Percentiles rank a stretch among this genome's conserved stretches.
Conservation (phyloP, 2,113 vertebrate genomes). For the Oryzias woworae region DNA sequence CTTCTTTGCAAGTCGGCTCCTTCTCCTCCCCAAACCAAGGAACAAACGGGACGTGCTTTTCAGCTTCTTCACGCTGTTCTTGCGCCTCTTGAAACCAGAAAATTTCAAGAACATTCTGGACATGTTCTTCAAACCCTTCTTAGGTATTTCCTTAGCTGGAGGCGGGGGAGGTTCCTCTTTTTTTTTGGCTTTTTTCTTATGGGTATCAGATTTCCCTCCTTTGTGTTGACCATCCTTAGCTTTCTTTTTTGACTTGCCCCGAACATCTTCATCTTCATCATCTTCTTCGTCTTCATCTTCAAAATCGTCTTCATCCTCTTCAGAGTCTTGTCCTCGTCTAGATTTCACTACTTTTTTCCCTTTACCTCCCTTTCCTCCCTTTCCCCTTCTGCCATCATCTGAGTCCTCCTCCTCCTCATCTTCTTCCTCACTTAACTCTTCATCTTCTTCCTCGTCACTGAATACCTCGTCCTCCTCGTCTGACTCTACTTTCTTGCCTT, state of each 20-base stretch:
- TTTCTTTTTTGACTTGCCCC: constrained; percentile 68
- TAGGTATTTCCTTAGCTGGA: constrained; percentile 70
- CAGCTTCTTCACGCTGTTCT: constrained; percentile 87
- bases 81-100: constrained; percentile 80
- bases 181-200: constrained; percentile 81
- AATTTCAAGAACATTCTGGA: constrained; percentile 92
- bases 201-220: constrained; percentile 63
- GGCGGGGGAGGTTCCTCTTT: constrained; percentile 45
- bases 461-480: constrained; percentile 68
- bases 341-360: constrained; percentile 73
- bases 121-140: constrained; percentile 86
- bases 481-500: constrained; percentile 81
- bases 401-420: constrained; percentile 65
- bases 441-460: constrained; percentile 65
- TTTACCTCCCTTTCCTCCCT: constrained; percentile 69
- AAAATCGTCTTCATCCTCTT: constrained; percentile 74
- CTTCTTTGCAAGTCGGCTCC: constrained; percentile 68
- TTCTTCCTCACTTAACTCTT: constrained; percentile 70
- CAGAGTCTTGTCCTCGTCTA: constrained; percentile 69
- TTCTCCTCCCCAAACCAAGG: constrained; percentile 86
- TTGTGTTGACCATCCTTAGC: constrained; percentile 70
- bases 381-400: constrained; percentile 72
- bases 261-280: constrained; percentile 63
- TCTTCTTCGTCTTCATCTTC: constrained; percentile 66
- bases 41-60: constrained; percentile 90